Base-by-base conservation (phyloP, 2,888 invertebrate species). In the Xestoiulus laeticollis region DNA sequence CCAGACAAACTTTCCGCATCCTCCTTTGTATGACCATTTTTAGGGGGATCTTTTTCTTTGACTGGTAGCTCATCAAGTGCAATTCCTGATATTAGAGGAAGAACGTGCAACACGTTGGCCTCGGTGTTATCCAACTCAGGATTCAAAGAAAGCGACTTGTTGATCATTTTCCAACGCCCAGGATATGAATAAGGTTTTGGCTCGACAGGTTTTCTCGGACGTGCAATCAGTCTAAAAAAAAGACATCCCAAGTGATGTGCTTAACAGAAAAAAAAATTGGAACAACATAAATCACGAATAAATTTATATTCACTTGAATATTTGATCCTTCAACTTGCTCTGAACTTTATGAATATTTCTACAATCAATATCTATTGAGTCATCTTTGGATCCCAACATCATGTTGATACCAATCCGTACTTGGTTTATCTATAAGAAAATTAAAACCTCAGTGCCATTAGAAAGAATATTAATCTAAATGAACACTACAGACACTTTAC, bases 321-420 rank as follows among this genome's bases (percentile, higher is more conserved):
- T 1, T 44, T 43, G 22, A 12, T 85, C 85, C n/a, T 10, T 85
- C 33, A 85, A 38, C 38, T 85, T 33, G 85, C 26, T 26, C 68
- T 68, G 68, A 68, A 68, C 68, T 68, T 68, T 68, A 12, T 68
- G 68, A 10, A 68, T 26, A n/a, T 68, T 68, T 26, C 26, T 68
- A 26, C 26, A n/a, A 12, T 68, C 68, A 68, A 68, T 68, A 68
- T 22, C 68, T 10, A 43, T 22, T 8, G 48, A 22, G 26, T 86
- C 86, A n/a, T 85, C 86, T 33, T 38, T n/a, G 6, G 87, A 68
- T 78, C 78, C 88, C n/a, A 88, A 10, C 43, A 87, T 82, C 88
- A 88, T 30, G 32, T 88, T 88, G 19, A 88, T 78, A 1, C 88
- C 82, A 30, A 87, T 83, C 16, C 87, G 38, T 8, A 88, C 30